These are phyloP conservation scores for Pammene aurita DNA, from an alignment of 2,888 invertebrate genomes.

Conservation along the genomic window DNA sequence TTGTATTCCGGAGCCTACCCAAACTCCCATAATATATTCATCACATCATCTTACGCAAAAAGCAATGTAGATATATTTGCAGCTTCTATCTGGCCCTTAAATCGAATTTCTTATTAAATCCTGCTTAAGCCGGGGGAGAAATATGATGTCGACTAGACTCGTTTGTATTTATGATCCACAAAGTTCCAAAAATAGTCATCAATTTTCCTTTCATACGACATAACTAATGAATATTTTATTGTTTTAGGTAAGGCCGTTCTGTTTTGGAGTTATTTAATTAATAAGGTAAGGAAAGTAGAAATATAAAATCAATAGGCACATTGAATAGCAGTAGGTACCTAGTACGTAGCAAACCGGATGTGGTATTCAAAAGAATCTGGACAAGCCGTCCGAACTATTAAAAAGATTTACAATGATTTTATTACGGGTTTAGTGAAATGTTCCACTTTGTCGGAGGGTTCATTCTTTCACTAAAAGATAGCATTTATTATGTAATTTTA, in stretches of 20 bases:
- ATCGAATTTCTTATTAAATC: conserved; percentile 33
- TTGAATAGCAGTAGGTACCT: no score
- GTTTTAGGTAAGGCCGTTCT: conserved; percentile 25
- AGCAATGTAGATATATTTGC: conserved; percentile 26
- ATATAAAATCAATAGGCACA: background rate
- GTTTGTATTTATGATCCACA: conserved; percentile 25
- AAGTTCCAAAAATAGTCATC: conserved; percentile 19
- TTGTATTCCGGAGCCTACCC: background rate
- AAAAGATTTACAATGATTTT: no score
- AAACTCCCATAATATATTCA: conserved; percentile 22
- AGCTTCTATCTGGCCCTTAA: conserved; percentile 25
- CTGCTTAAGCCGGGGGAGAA: conserved; percentile 15
- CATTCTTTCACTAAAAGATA: no score
- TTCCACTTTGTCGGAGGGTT: no score
- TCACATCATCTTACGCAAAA: conserved; percentile 16
- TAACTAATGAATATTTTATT: conserved; percentile 13
- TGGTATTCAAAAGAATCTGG: no score
- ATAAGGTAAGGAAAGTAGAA: conserved; percentile 2
- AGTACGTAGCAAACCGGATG: no score
- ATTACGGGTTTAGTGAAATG: no score
- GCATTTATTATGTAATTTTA: no score
- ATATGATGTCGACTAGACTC: conserved; percentile 25
- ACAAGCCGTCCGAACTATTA: no score
- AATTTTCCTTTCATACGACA: conserved; percentile 8
- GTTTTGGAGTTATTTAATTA: background rate